A percentile compares a stretch with the other conserved stretches of the same genome.
Conservation (phyloP, 2,113 vertebrate species). For the Brachirus orientalis region DNA sequence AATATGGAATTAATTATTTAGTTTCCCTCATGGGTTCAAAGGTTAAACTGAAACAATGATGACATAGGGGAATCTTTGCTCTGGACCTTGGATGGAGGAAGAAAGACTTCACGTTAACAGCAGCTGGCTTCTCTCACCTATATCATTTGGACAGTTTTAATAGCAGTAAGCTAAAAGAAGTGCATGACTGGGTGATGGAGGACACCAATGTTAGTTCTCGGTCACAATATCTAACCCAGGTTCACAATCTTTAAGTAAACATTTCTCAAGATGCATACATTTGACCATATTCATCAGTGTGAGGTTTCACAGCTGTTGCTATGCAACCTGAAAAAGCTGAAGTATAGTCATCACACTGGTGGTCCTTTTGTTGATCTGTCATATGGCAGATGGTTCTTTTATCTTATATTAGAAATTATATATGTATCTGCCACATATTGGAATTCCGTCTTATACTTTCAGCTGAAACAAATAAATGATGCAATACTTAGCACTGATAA, state of each 20-base stretch:
- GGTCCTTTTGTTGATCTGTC: constrained; percentile 39
- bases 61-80: constrained; percentile 77
- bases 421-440: constrained; percentile 23
- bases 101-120: constrained; percentile 61
- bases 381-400: constrained; percentile 38
- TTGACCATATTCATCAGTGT: constrained; percentile 66
- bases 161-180: constrained; percentile 64
- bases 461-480: constrained; percentile 2
- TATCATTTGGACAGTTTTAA: constrained; percentile 79
- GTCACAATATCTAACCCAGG: constrained; percentile 73
- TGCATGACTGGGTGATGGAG: constrained; percentile 71
- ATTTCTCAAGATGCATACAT: constrained; percentile 64
- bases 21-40: constrained; percentile 81
- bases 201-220: constrained; percentile 66
- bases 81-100: constrained; percentile 50
- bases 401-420: constrained; percentile 42
- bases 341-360: constrained; percentile 25
- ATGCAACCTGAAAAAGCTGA: constrained; percentile 32
- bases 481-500: background rate
- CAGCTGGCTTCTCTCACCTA: constrained; percentile 80
- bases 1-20: constrained; percentile 92
- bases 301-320: constrained; percentile 71
- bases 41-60: constrained; percentile 87
- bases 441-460: background rate
- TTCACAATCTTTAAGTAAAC: constrained; percentile 77